These are phyloP conservation scores for Xiphias gladius DNA, from an alignment of 2,113 vertebrate species.

Conservation along the genomic window DNA sequence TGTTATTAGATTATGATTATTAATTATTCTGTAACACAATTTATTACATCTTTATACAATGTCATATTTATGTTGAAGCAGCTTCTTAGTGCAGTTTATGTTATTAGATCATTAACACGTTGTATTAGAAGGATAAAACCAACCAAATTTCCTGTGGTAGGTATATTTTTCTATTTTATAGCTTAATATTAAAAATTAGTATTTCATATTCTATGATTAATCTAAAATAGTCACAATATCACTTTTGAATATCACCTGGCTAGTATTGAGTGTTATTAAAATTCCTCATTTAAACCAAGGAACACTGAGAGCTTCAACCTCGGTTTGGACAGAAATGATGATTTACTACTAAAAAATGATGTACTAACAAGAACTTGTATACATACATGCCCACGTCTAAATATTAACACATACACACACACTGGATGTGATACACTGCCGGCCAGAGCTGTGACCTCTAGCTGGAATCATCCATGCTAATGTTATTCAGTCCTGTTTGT, in stretches of 20 bases:
- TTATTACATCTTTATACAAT: no score
- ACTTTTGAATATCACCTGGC: no score
- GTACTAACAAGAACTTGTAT: not conserved
- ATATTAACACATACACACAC: constrained; percentile 15
- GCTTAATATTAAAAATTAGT: not conserved
- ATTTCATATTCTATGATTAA: not conserved
- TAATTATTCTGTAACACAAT: no score
- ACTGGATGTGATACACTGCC: constrained; percentile 1
- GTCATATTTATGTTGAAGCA: not conserved
- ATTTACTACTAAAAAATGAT: not conserved
- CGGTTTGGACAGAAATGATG: not conserved
- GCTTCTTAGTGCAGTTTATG: not conserved
- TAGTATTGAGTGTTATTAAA: not conserved
- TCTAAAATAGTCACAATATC: not conserved
- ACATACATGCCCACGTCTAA: not conserved
- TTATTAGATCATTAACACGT: no score
- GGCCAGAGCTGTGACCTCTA: constrained; percentile 18
- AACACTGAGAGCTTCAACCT: constrained; percentile 9
- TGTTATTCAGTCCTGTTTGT: constrained; percentile 49
- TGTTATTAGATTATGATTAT: not conserved
- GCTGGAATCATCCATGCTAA: constrained; percentile 45
- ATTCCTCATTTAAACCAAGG: not conserved
- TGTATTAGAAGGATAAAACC: not conserved
- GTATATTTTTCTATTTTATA: not conserved
- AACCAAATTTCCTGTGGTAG: not conserved